phyloP scores from a whole-genome alignment of 2,797 vertebrate genomes.

The Champsocephalus gunnari region DNA sequence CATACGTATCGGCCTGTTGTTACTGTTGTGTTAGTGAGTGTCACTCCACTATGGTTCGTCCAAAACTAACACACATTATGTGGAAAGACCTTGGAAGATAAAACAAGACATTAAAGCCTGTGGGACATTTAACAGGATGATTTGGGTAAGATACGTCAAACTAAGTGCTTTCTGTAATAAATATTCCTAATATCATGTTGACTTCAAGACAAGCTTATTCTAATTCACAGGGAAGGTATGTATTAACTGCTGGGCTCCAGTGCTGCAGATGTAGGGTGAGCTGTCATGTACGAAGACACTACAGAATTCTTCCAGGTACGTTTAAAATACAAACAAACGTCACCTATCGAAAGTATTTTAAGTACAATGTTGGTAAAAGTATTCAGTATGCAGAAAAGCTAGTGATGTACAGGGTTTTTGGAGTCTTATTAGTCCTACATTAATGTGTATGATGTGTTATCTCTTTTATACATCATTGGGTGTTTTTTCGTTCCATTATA shows the following conservation, averaged over 20 bases:
- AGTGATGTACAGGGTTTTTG: not conserved
- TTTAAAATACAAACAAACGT: fast-evolving
- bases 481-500: not conserved
- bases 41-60: not conserved
- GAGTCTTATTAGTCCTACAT: not conserved
- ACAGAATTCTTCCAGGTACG: slow-evolving; percentile 87
- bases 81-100: not conserved
- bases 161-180: fast-evolving
- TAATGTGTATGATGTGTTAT: not conserved
- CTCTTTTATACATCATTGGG: not conserved
- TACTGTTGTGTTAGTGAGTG: not conserved
- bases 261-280: slow-evolving; percentile 64
- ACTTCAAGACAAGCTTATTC: not conserved
- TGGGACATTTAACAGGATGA: slow-evolving; percentile 45
- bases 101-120: not conserved
- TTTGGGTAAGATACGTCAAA: slow-evolving; percentile 60
- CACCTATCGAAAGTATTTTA: not conserved
- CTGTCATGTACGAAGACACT: slow-evolving; percentile 73
- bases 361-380: not conserved
- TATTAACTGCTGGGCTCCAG: slow-evolving; percentile 67
- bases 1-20: not conserved
- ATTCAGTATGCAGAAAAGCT: not conserved
- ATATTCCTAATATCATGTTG: not conserved
- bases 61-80: not conserved
- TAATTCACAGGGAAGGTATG: slow-evolving; percentile 73